Percentiles rank a stretch among this genome's conserved stretches.
Evolutionary conservation across 2,797 vertebrate genomes (phyloP).

Genomic region (Loriculus beryllinus): DNA sequence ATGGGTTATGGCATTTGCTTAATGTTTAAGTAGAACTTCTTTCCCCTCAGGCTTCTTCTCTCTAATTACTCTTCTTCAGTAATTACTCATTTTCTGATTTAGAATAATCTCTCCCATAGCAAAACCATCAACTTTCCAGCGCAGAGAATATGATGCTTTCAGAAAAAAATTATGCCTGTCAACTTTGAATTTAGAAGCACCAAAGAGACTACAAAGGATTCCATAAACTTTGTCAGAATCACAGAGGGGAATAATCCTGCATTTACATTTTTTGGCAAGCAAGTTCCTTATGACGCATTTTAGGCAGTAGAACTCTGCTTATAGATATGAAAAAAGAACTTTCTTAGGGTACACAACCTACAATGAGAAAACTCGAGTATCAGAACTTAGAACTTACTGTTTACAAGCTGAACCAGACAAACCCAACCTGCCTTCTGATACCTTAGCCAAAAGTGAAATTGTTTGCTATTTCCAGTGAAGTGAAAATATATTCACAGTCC

Average conservation of each 20-base stretch:
- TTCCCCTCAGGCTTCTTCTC: constrained; percentile 49
- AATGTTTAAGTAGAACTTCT: constrained; percentile 52
- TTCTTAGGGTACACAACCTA: not conserved
- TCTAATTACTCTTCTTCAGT: constrained; percentile 54
- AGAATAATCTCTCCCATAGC: not conserved
- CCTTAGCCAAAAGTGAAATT: constrained; percentile 13
- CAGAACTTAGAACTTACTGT: not conserved
- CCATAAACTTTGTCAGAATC: not conserved
- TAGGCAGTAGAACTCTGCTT: not conserved
- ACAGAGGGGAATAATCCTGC: not conserved
- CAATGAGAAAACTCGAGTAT: constrained; percentile 7
- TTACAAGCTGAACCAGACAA: not conserved
- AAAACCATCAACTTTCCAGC: not conserved
- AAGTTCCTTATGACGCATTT: constrained; percentile 21
- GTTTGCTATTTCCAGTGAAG: constrained; percentile 17
- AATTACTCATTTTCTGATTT: constrained; percentile 51
- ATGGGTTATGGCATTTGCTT: constrained; percentile 14
- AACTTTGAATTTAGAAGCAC: constrained; percentile 3
- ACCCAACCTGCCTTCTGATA: constrained; percentile 3
- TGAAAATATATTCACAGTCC: constrained; percentile 1
- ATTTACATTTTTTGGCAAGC: not conserved
- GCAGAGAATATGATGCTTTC: not conserved
- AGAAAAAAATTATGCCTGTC: not conserved
- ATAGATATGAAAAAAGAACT: constrained; percentile 44
- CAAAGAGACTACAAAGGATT: not conserved